Conservation (phyloP, 1,140 invertebrate species). For the Zaprionus africanus region DNA sequence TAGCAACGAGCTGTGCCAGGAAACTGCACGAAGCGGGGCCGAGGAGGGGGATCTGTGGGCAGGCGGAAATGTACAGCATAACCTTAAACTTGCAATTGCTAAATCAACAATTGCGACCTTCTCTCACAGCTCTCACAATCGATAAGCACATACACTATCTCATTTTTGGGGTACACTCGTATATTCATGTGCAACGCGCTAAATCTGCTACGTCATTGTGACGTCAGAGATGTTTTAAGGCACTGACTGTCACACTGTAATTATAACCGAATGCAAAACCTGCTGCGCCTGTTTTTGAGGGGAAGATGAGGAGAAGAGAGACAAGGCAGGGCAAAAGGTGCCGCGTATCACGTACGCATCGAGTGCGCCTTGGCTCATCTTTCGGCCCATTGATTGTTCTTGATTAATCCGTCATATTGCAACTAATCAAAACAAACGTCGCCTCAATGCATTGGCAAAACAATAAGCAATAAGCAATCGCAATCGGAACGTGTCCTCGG, state of each 20-base stretch:
- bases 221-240: constrained; percentile 26
- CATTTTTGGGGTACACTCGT: not conserved
- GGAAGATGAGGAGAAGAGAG: not conserved
- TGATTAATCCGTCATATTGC: constrained; percentile 14
- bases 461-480: constrained; percentile 15
- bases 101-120: constrained; percentile 52
- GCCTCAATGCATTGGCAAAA: constrained; percentile 27
- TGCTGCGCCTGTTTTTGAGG: constrained; percentile 20
- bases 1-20: constrained; percentile 36
- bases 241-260: constrained; percentile 19
- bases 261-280: constrained; percentile 36
- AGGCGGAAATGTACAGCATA: constrained; percentile 40
- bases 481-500: constrained; percentile 29
- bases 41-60: not conserved
- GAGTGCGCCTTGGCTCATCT: constrained; percentile 43
- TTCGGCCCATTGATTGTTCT: constrained; percentile 16
- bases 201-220: constrained; percentile 28
- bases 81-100: constrained; percentile 53
- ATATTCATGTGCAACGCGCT: not conserved
- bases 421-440: constrained; percentile 19
- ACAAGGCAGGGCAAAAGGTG: not conserved
- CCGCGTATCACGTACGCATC: constrained; percentile 52
- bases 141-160: constrained; percentile 23
- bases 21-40: not conserved
- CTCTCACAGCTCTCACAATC: constrained; percentile 18